These are phyloP conservation scores for Psix sp. DNA, from an alignment of 1,140 invertebrate genomes.

Conservation along the genomic window DNA sequence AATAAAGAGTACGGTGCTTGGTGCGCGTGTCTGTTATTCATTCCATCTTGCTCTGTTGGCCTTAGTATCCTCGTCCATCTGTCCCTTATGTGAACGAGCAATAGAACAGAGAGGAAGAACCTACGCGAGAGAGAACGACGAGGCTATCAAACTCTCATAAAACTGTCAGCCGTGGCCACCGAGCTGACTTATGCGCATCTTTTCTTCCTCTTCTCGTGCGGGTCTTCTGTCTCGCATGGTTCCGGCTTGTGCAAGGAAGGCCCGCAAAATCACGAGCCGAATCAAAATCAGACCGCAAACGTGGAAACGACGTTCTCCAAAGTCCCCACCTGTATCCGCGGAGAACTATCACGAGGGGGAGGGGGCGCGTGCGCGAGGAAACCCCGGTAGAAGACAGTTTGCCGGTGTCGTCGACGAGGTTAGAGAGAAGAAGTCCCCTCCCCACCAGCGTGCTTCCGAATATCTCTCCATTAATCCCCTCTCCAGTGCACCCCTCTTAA, in stretches of 20 bases:
- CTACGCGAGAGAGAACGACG: slow-evolving; percentile 43
- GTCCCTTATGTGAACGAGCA: slow-evolving; percentile 54
- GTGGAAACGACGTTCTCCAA: slow-evolving; percentile 34
- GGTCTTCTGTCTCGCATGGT: slow-evolving; percentile 39
- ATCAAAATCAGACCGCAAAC: slow-evolving; percentile 22
- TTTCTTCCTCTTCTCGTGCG: slow-evolving; percentile 48
- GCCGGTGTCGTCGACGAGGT: slow-evolving; percentile 63
- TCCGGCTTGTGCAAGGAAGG: slow-evolving; percentile 8
- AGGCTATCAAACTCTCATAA: slow-evolving; percentile 78
- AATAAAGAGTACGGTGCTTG: slow-evolving; percentile 75
- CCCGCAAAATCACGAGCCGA: slow-evolving; percentile 1
- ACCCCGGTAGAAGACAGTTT: slow-evolving; percentile 64
- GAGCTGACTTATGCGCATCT: slow-evolving; percentile 75
- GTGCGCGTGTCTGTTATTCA: slow-evolving; percentile 69
- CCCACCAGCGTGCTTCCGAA: slow-evolving; percentile 70
- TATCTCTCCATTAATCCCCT: slow-evolving; percentile 77
- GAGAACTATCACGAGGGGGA: slow-evolving; percentile 48
- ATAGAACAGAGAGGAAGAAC: slow-evolving; percentile 51
- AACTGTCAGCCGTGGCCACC: slow-evolving; percentile 76
- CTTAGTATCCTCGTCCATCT: slow-evolving; percentile 56
- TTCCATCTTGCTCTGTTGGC: slow-evolving; percentile 55
- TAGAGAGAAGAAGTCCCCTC: slow-evolving; percentile 65
- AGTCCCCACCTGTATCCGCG: slow-evolving; percentile 25
- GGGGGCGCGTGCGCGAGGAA: slow-evolving; percentile 71
- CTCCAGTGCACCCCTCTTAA: slow-evolving; percentile 64